These are phyloP conservation scores for Australoheros facetus DNA, from an alignment of 2,797 vertebrate species.

Conservation along the genomic window DNA sequence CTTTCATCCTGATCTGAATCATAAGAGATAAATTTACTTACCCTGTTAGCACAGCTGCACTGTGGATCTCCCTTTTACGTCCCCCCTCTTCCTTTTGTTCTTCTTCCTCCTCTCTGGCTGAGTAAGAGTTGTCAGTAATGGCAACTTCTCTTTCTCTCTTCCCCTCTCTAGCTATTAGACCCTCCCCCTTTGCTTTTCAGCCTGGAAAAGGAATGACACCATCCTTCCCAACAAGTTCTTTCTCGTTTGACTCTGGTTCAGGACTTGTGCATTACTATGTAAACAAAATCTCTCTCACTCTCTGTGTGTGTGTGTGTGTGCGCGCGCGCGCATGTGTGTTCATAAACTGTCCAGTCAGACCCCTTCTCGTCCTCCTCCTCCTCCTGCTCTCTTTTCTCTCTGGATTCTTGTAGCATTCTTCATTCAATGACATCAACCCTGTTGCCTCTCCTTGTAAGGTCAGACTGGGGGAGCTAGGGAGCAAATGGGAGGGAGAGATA, in stretches of 20 bases:
- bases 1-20: background rate
- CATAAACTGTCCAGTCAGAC: slow-evolving; percentile 64
- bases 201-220: slow-evolving; percentile 83
- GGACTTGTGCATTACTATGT: slow-evolving; percentile 75
- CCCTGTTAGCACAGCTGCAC: slow-evolving; percentile 46
- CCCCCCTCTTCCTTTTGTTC: slow-evolving; percentile 50
- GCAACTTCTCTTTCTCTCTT: slow-evolving; percentile 70
- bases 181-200: slow-evolving; percentile 78
- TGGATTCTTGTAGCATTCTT: slow-evolving; percentile 87
- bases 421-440: slow-evolving; percentile 86
- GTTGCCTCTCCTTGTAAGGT: slow-evolving; percentile 88
- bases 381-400: slow-evolving; percentile 61
- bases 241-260: slow-evolving; percentile 79
- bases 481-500: slow-evolving; percentile 75
- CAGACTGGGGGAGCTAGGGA: slow-evolving; percentile 78
- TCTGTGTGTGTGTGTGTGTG: slow-evolving; percentile 48
- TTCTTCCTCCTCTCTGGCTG: slow-evolving; percentile 40
- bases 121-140: slow-evolving; percentile 63
- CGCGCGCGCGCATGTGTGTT: slow-evolving; percentile 39
- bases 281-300: slow-evolving; percentile 71
- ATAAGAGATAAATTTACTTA: slow-evolving; percentile 38
- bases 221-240: slow-evolving; percentile 84
- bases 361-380: slow-evolving; percentile 44
- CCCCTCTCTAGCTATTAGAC: slow-evolving; percentile 69
- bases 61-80: slow-evolving; percentile 32